Conservation (phyloP, 2,888 invertebrate genomes). For the Drosophila pullipes region DNA sequence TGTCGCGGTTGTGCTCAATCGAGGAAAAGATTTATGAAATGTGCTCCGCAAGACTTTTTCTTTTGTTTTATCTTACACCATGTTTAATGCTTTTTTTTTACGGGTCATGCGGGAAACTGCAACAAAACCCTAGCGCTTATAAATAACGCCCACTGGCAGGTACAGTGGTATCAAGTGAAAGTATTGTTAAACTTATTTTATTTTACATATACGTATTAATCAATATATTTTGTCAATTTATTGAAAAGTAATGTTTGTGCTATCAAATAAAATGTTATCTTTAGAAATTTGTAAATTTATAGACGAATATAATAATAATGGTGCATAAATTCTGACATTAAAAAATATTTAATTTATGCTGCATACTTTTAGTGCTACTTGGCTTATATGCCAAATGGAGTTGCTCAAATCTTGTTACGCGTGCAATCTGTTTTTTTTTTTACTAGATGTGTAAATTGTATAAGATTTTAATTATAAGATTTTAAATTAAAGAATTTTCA, state of each 20-base stretch:
- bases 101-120: constrained; percentile 24
- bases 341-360: neutral
- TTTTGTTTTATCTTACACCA: constrained; percentile 5
- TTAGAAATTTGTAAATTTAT: neutral
- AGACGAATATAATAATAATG: neutral
- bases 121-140: constrained; percentile 49
- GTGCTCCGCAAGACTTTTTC: constrained; percentile 56
- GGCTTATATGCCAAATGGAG: neutral
- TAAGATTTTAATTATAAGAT: too few relatives aligned
- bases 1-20: constrained; percentile 69
- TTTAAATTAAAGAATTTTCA: neutral
- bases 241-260: neutral
- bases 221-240: constrained; percentile 6
- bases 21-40: constrained; percentile 75
- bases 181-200: neutral
- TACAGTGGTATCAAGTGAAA: constrained; percentile 49
- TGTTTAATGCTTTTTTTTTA: constrained; percentile 12
- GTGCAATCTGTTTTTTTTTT: neutral
- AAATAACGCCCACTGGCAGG: constrained; percentile 49
- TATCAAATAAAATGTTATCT: neutral
- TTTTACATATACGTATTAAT: neutral
- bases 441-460: neutral
- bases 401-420: neutral
- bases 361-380: neutral
- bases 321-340: neutral